phyloP scores from a whole-genome alignment of 1,140 invertebrate species.

The Littorina saxatilis region DNA sequence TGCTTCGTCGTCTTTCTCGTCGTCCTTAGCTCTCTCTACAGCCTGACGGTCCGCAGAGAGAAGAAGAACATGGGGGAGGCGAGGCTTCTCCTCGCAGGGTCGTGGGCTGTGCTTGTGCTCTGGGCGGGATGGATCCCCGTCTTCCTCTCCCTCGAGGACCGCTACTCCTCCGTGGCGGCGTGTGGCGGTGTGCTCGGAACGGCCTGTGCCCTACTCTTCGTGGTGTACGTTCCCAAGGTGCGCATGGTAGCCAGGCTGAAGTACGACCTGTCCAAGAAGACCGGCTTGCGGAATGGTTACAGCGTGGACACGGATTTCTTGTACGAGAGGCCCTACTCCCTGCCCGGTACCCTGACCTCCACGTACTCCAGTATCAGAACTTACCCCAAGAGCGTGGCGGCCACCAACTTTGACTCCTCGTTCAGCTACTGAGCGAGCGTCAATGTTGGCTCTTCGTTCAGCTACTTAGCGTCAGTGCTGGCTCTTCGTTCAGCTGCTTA shows the following conservation, averaged over 20 bases:
- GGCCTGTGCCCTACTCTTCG: constrained; percentile 78
- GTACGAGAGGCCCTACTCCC: constrained; percentile 68
- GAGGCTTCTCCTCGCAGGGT: constrained; percentile 78
- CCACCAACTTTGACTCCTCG: constrained; percentile 62
- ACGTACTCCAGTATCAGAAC: constrained; percentile 60
- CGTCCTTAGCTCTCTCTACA: constrained; percentile 76
- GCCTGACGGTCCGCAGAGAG: constrained; percentile 77
- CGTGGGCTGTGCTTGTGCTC: constrained; percentile 74
- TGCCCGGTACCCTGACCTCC: constrained; percentile 58
- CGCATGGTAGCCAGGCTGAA: constrained; percentile 78
- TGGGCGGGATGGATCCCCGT: constrained; percentile 79
- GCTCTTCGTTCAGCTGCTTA: not conserved
- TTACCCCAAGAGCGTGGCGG: constrained; percentile 60
- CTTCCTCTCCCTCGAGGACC: constrained; percentile 75
- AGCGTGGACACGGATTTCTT: constrained; percentile 68
- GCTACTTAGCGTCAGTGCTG: too few species aligned
- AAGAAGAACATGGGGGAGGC: constrained; percentile 81
- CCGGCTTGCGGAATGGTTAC: constrained; percentile 55
- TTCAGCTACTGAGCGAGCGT: constrained; percentile 58
- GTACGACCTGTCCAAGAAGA: constrained; percentile 62
- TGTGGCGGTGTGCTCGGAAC: constrained; percentile 79
- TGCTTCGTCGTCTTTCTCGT: constrained; percentile 80
- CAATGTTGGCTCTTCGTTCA: too few species aligned
- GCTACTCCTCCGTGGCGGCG: constrained; percentile 78
- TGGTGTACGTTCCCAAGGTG: constrained; percentile 79